Percentiles rank a stretch among this genome's conserved stretches.
These are phyloP conservation scores for Merluccius polli DNA, from an alignment of 2,797 vertebrate genomes.

Conservation along the genomic window DNA sequence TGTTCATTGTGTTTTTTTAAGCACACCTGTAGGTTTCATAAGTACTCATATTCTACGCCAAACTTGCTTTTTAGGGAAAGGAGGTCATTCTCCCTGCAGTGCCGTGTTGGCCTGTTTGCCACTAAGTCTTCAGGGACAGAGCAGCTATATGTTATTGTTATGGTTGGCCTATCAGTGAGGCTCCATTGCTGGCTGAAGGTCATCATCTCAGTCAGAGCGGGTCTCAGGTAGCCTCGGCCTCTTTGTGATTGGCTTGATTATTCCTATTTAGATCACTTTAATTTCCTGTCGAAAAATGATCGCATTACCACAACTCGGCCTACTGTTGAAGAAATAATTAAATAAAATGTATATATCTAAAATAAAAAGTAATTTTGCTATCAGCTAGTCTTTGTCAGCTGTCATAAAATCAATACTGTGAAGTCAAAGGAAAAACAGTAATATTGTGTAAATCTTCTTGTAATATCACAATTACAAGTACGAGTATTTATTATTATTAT, in stretches of 20 bases:
- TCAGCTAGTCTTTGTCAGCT: background rate
- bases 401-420: background rate
- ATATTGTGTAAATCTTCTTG: background rate
- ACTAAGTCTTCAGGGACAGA: constrained; percentile 22
- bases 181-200: background rate
- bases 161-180: constrained; percentile 13
- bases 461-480: background rate
- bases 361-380: too few relatives aligned
- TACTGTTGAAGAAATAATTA: background rate
- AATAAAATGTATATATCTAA: too few relatives aligned
- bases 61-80: constrained; percentile 58
- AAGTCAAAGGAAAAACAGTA: background rate
- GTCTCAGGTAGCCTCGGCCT: background rate
- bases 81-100: constrained; percentile 63
- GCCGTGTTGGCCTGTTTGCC: background rate
- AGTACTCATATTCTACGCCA: constrained; percentile 57
- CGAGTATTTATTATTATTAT: constrained; percentile 5
- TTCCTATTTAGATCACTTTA: background rate
- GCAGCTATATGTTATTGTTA: constrained; percentile 37
- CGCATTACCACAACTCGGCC: background rate
- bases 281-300: background rate
- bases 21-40: constrained; percentile 16
- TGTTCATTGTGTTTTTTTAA: background rate
- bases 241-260: background rate
- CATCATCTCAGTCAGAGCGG: background rate